Base-by-base conservation (phyloP, 1,140 invertebrate species). In the Plodia interpunctella region DNA sequence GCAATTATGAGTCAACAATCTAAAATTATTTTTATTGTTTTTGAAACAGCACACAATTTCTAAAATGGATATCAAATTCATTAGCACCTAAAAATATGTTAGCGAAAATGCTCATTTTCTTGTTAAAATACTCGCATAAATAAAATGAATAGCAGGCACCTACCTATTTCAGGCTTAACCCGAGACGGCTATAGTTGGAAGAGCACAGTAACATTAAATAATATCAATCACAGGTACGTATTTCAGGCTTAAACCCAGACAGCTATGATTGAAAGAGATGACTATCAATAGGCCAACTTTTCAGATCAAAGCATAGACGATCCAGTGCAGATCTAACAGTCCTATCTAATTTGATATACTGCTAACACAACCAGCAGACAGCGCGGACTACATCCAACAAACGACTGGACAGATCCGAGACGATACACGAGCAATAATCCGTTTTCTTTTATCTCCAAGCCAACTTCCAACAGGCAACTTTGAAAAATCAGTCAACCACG, bases 401-500 rank as follows among this genome's bases (percentile, higher is more conserved):
- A 75, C 67, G 72, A 70, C 56, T 70, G 72, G 65, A 75, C 70
- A 74, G 70, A 74, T 73, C 70, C 66, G 57, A 76, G 74, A 77
- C 74, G 77, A 76, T 81, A 81, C 76, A 71, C 70, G 63, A 68
- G 63, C 84, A 80, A 84, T 87, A 86, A 87, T 87, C 81, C 84
- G 72, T 87, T 87, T 86, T 80, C 76, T 87, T 87, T 83, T 87
- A 86, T 87, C 74, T 83, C 72, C 72, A 65, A 63, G 66, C 73
- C 76, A 76, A 74, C 80, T 80, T 68, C 60, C 53, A 28, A 68
- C 70, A 65, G 74, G 32, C 25, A 50, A 51, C 17, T 56, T n/a
- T 32, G 17, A 11, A 13, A 55, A 15, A 68, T 35, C 59, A 51
- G 6, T 17, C 15, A 28, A 3, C 10, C 57, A 9, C 28, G 54